Percentiles rank a stretch among this genome's conserved stretches.
Evolutionary conservation across 2,113 vertebrate genomes (phyloP).

Genomic region (chimpanzee (Pan troglodytes)): NHGRI_mPanTro3-v2.1_pri NC_072413.2:74881001-74881500

Average conservation of each 20-base stretch:
- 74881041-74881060: neutral
- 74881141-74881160: neutral
- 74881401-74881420: neutral
- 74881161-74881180: neutral
- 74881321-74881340: neutral
- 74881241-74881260: neutral
- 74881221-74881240: neutral
- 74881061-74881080: neutral
- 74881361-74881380: neutral
- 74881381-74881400: neutral
- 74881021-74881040: neutral
- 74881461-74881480: neutral
- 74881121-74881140: neutral
- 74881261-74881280: neutral
- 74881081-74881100: neutral
- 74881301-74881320: neutral
- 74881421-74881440: neutral
- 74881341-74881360: neutral
- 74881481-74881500: neutral
- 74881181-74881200: neutral
- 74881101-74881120: neutral
- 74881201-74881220: neutral
- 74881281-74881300: constrained; percentile 63
- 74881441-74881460: neutral
- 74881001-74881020: neutral